Evolutionary conservation across 2,797 vertebrate species (phyloP), one percentile per base, ranked within the genome.

Genomic region (Champsocephalus gunnari): DNA sequence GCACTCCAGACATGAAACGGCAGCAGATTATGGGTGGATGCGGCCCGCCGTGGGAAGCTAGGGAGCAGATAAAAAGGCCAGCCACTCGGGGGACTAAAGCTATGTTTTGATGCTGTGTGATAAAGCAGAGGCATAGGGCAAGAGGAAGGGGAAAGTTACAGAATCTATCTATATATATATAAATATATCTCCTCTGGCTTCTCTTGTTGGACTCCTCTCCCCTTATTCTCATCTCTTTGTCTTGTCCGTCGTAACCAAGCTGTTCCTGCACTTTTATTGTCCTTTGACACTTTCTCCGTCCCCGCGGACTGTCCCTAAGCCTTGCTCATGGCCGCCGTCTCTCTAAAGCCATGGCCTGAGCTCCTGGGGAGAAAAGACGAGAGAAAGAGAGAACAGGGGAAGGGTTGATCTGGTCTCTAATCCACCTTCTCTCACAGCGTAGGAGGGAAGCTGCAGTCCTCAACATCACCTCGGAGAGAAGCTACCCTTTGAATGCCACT

Each of bases 1-100:
- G 85, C 72, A 54, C 85, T 86, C 51, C 85, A 86, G 87, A 93
- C 89, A 92, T 93, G 92, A 93, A 92, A 92, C 88, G 3, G 90
- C 85, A 87, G 91, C 87, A 93, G 91, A 92, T 92, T 93, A 92
- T 89, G 91, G 88, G 89, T 89, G 83, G 86, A 93, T 89, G 90
- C 87, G 75, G 89, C 85, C 87, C 80, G 81, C 91, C 86, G 89
- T 92, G 91, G 90, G 92, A 92, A 92, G 88, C 88, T 50, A 60
- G 86, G 86, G 89, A 89, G 90, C 90, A 89, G 88, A 92, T 92
- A 88, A 89, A 92, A 92, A 91, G 85, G 83, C 86, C 78, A 84
- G 84, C 60, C 79, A 82, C 89, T 89, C 89, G 0, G 57, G 91
- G 92, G 91, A 92, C 82, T 72, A 56, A 71, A 83, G 87, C 91